These are phyloP conservation scores for Phaethornis superciliosus DNA, from an alignment of 2,113 vertebrate genomes.

Conservation along the genomic window DNA sequence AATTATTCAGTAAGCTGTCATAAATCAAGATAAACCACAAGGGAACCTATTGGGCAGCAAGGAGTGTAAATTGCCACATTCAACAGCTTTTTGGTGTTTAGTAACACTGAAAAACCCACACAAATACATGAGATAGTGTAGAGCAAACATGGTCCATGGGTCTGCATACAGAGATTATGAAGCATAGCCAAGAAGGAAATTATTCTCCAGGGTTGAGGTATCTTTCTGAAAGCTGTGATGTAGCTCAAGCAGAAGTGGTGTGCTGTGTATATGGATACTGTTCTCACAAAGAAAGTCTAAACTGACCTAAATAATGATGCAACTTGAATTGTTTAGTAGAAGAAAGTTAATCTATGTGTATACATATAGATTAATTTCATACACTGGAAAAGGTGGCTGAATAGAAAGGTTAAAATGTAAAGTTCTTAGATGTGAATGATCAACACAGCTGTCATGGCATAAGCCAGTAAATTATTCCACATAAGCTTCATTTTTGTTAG, in stretches of 20 bases:
- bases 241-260: background rate
- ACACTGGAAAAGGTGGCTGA: background rate
- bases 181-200: background rate
- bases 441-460: background rate
- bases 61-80: background rate
- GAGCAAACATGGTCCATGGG: background rate
- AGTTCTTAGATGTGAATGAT: background rate
- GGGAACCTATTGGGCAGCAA: background rate
- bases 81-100: background rate
- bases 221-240: background rate
- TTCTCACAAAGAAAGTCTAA: background rate
- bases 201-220: rapidly evolving
- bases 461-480: background rate
- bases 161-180: background rate
- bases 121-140: background rate
- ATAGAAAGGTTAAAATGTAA: background rate
- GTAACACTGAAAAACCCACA: background rate
- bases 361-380: too few relatives aligned
- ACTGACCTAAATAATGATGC: background rate
- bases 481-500: background rate
- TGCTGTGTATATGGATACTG: background rate
- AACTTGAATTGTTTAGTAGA: background rate
- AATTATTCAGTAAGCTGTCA: background rate
- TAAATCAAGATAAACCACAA: background rate
- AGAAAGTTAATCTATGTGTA: background rate